A percentile compares a stretch with the other conserved stretches of the same genome.
These are phyloP conservation scores for Mesocricetus auratus DNA, from an alignment of 2,113 vertebrate genomes.

Conservation along the genomic window DNA sequence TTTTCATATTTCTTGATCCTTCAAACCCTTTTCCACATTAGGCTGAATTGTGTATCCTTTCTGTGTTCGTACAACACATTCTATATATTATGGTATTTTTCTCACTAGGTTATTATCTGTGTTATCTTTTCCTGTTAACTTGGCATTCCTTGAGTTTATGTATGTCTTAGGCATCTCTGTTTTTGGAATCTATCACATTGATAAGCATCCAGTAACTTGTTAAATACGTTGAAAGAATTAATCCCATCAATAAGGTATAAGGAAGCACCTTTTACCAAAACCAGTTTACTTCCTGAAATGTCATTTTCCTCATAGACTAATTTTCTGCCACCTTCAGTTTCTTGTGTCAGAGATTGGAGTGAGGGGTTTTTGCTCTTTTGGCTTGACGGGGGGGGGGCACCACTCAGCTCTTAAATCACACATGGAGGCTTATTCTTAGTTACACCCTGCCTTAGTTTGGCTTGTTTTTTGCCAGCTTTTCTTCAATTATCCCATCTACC, in stretches of 20 bases:
- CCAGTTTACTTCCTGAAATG: conserved; percentile 14
- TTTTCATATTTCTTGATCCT: conserved; percentile 24
- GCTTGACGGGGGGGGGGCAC: too few relatives aligned
- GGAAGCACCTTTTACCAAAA: neutral
- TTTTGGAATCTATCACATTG: neutral
- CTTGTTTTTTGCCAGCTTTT: too few relatives aligned
- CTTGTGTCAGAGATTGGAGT: conserved; percentile 72
- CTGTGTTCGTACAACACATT: neutral
- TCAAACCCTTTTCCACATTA: neutral
- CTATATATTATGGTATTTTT: conserved; percentile 31
- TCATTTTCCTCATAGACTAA: conserved; percentile 65
- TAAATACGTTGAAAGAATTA: conserved; percentile 42
- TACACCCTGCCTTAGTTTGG: too few relatives aligned
- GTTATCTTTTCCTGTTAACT: neutral
- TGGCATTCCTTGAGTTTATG: neutral
- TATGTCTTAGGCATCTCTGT: conserved; percentile 33
- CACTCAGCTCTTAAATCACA: too few relatives aligned
- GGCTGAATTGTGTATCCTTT: conserved; percentile 12
- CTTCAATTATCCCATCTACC: too few relatives aligned
- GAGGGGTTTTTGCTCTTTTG: too few relatives aligned
- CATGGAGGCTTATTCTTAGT: too few relatives aligned
- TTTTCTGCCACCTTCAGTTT: conserved; percentile 82
- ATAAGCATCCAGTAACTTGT: neutral
- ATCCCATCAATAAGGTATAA: neutral
- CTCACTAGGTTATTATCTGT: conserved; percentile 19